Base-by-base conservation (phyloP, 1,140 invertebrate genomes). In the Macrocentrus cingulum region DNA sequence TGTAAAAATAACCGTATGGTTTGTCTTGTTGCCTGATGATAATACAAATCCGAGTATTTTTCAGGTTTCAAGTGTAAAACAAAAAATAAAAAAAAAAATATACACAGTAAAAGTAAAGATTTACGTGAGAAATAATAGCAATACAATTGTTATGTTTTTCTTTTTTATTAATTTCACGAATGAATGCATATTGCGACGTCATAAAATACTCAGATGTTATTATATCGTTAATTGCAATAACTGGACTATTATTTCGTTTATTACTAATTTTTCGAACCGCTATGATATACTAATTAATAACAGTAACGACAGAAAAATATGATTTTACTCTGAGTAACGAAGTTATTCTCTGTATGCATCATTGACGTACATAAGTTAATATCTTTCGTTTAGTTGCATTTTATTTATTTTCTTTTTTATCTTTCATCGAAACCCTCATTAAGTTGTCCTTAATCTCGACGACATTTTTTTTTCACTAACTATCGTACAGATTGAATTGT, bases 281-380 rank as follows among this genome's bases (percentile, higher is more conserved):
- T 65, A 65, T 66, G 45, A 62, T 62, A 60, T 51, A 63, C 48
- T 62, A 63, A 63, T 61, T 36, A 48, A 68, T 63, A 68, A 68
- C 65, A 68, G 62, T 68, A 68, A 68, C 66, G 66, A 68, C 66
- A 68, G 65, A 68, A 68, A 68, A 68, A 68, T 68, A 68, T 66
- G 62, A 62, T 64, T 62, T 66, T 59, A 39, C 41, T 64, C 55
- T 60, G 49, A 57, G 19, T 61, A 64, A 64, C 59, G 50, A 61
- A 61, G 55, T 61, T 61, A 58, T 56, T 55, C 56, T 32, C 42
- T 52, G 34, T 54, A 32, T 34, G 45, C 13, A 39, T n/a, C 50
- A 42, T 54, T 62, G 23, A 42, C 57, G 46, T 49, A 46, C 54
- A 55, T 16, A 56, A 25, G 23, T 11, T 9, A 22, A 29, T 25